Evolutionary conservation across 2,888 invertebrate species (phyloP).

Genomic region (Selenia dentaria): DNA sequence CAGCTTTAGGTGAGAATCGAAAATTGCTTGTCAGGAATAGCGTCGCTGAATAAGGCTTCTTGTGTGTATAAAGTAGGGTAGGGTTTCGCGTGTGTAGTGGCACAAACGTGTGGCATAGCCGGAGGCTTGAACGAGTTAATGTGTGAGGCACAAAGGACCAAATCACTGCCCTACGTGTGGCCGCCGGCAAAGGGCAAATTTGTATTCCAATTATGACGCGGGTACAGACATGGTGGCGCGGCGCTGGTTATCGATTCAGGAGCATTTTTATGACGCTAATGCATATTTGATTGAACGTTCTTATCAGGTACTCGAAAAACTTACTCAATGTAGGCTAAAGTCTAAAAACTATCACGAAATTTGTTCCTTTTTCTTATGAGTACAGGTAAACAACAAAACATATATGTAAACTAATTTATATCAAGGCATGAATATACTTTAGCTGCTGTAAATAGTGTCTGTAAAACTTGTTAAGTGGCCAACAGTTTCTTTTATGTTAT

Average conservation of each 20-base stretch:
- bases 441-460: too few relatives aligned
- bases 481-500: too few relatives aligned
- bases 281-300: not conserved
- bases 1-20: conserved; percentile 29
- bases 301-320: not conserved
- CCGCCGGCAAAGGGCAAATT: conserved; percentile 78
- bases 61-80: conserved; percentile 44
- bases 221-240: conserved; percentile 44
- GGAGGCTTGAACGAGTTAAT: conserved; percentile 80
- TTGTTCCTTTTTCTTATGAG: too few relatives aligned
- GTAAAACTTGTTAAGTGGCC: too few relatives aligned
- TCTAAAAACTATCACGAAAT: too few relatives aligned
- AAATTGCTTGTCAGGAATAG: conserved; percentile 24
- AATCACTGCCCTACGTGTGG: conserved; percentile 78
- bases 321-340: too few relatives aligned
- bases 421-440: too few relatives aligned
- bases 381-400: too few relatives aligned
- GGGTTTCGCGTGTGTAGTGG: conserved; percentile 39
- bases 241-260: conserved; percentile 40
- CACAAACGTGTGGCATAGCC: conserved; percentile 58
- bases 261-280: conserved; percentile 28
- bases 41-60: conserved; percentile 26
- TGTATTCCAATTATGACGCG: conserved; percentile 83
- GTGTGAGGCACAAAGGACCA: conserved; percentile 83
- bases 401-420: too few relatives aligned